Conservation (phyloP, 2,113 vertebrate species). For the Catagonus wagneri region DNA sequence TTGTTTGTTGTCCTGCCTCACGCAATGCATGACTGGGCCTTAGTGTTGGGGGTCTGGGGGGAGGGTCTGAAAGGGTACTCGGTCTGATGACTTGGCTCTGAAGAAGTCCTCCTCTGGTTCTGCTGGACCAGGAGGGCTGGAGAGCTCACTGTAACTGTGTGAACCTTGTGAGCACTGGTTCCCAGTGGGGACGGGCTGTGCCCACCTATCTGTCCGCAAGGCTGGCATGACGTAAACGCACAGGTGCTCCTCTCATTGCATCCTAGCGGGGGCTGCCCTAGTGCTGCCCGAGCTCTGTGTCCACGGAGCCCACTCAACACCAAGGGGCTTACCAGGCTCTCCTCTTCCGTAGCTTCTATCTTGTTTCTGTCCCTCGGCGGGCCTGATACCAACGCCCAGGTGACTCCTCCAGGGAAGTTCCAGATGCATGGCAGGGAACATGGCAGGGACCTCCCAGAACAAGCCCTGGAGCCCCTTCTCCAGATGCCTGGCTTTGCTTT, state of each 20-base stretch:
- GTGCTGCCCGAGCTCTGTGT: accelerated
- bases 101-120: neutral
- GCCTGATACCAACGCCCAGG: neutral
- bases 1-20: neutral
- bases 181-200: accelerated
- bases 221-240: neutral
- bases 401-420: neutral
- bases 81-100: neutral
- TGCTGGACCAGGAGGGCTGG: neutral
- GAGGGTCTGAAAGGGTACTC: neutral
- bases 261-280: neutral
- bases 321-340: neutral
- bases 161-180: neutral
- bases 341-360: neutral
- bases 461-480: neutral
- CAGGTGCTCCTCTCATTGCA: no score
- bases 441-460: neutral
- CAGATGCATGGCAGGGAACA: neutral
- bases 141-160: neutral
- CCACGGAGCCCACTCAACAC: neutral
- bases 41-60: neutral
- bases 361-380: accelerated
- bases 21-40: neutral
- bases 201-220: neutral
- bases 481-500: neutral